Evolutionary conservation across 1,140 invertebrate genomes (phyloP).

Genomic region (Vollenhovia emeryi): DNA sequence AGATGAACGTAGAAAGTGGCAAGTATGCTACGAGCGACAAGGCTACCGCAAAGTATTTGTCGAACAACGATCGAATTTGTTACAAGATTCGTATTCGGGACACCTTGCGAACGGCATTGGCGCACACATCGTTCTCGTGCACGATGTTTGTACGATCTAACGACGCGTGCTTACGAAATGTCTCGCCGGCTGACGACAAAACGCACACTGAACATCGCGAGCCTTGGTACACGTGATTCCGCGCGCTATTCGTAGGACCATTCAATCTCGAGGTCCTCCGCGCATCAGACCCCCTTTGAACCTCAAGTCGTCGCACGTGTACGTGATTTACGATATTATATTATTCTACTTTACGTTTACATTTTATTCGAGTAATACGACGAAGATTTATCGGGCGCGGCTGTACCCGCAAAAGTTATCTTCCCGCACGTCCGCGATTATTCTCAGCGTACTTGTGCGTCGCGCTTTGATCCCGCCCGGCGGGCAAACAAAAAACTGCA

Average conservation of each 20-base stretch:
- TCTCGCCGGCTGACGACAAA: neutral
- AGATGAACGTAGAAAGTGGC: neutral
- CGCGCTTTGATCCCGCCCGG: slow-evolving; percentile 45
- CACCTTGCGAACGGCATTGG: neutral
- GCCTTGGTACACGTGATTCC: neutral
- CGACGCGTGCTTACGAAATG: neutral
- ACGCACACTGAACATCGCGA: neutral
- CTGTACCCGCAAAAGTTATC: slow-evolving; percentile 43
- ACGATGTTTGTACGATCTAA: slow-evolving; percentile 22
- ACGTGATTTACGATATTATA: slow-evolving; percentile 53
- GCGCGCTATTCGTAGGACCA: slow-evolving; percentile 21
- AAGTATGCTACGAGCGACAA: neutral
- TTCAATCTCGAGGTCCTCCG: slow-evolving; percentile 12
- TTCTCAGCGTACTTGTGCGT: slow-evolving; percentile 37
- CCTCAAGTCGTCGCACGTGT: slow-evolving; percentile 47
- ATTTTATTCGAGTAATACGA: slow-evolving; percentile 42
- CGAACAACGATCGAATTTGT: neutral
- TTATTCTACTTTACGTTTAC: slow-evolving; percentile 38
- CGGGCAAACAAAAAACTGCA: slow-evolving; percentile 27
- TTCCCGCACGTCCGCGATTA: slow-evolving; percentile 34
- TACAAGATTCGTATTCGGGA: neutral
- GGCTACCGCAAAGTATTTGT: neutral
- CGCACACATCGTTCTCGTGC: neutral
- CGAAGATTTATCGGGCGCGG: slow-evolving; percentile 45
- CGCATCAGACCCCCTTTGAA: slow-evolving; percentile 14